Evolutionary conservation across 2,888 invertebrate genomes (phyloP).

Genomic region (Oscheius sp.): DNA sequence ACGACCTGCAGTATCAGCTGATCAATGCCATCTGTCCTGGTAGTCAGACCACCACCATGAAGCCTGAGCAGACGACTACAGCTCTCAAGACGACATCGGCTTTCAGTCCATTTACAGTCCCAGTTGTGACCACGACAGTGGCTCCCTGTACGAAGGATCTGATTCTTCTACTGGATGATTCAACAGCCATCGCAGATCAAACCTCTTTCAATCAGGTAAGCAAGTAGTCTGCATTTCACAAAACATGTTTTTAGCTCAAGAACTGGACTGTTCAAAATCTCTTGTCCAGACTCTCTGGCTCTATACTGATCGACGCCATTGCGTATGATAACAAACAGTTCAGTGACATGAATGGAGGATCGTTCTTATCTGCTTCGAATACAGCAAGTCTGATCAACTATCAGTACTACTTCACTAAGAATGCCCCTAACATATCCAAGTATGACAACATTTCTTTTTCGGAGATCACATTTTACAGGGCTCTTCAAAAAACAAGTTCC

Average conservation of each 20-base stretch:
- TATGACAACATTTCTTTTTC: background rate
- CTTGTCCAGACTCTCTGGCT: background rate
- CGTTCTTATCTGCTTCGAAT: background rate
- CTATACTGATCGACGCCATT: background rate
- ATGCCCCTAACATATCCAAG: constrained; percentile 12
- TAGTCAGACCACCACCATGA: background rate
- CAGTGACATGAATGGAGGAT: background rate
- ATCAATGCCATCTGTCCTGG: background rate
- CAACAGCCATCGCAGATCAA: background rate
- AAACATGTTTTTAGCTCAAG: constrained; percentile 1
- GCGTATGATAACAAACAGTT: constrained; percentile 9
- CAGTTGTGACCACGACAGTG: background rate
- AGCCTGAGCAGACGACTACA: background rate
- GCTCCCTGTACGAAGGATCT: background rate
- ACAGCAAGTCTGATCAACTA: background rate
- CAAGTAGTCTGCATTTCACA: background rate
- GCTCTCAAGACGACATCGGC: background rate
- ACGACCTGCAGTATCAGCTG: background rate
- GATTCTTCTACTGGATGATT: constrained; percentile 26
- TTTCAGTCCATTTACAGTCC: too few relatives aligned
- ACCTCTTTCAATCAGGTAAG: background rate
- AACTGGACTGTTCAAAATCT: constrained; percentile 17
- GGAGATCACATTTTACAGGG: background rate
- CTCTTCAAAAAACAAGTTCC: background rate
- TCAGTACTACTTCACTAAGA: background rate